These are phyloP conservation scores for Helostoma temminkii DNA, from an alignment of 2,797 vertebrate genomes.

Conservation along the genomic window DNA sequence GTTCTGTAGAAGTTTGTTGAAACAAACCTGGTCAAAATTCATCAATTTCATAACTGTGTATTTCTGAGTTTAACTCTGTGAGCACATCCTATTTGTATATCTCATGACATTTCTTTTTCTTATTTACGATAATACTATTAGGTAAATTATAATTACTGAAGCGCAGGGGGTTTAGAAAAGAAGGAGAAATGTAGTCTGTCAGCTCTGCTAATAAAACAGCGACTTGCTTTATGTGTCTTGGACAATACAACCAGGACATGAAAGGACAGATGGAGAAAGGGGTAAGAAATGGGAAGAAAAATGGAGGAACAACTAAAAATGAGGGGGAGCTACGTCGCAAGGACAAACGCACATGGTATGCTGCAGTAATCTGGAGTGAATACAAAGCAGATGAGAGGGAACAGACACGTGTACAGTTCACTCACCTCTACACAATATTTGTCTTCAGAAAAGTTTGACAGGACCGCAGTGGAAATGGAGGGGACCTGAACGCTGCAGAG, in stretches of 20 bases:
- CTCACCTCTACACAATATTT: constrained; percentile 49
- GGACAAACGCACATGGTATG: constrained; percentile 72
- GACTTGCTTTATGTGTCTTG: constrained; percentile 29
- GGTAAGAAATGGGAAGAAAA: constrained; percentile 15
- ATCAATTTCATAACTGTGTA: not conserved
- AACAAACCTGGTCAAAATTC: not conserved
- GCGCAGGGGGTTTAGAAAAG: constrained; percentile 21
- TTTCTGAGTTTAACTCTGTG: not conserved
- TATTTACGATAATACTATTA: constrained; percentile 41
- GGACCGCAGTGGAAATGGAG: constrained; percentile 58
- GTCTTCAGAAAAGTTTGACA: constrained; percentile 51
- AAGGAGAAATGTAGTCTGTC: constrained; percentile 32
- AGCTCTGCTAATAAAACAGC: constrained; percentile 29
- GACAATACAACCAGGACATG: constrained; percentile 45
- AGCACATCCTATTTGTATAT: constrained; percentile 8
- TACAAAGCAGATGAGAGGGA: constrained; percentile 67
- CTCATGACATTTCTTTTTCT: constrained; percentile 40
- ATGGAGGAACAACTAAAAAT: constrained; percentile 17
- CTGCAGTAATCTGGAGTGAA: constrained; percentile 76
- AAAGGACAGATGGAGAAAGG: constrained; percentile 34
- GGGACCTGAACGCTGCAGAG: constrained; percentile 60
- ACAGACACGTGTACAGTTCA: constrained; percentile 41
- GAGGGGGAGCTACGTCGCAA: constrained; percentile 58
- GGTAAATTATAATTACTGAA: constrained; percentile 41
- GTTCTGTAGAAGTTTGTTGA: constrained; percentile 2